Evolutionary conservation across 2,888 invertebrate species (phyloP), one percentile per base, ranked within the genome.

Genomic region (Drosophila niveifrons): DNA sequence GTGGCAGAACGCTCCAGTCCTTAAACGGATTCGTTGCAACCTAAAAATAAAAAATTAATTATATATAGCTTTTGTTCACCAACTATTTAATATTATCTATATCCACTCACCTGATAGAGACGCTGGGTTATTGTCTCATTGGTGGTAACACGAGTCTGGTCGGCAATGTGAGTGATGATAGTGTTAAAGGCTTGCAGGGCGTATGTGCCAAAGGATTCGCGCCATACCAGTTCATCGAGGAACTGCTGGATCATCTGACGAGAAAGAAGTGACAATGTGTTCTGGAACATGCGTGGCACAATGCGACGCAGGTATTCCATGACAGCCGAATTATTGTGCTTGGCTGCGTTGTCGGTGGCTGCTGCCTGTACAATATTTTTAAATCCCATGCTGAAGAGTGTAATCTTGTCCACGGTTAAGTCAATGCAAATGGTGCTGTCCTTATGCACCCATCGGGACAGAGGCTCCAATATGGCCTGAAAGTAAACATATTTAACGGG

Each of bases 201-300:
- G 0, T 96, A 95, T 3, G 95, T 94, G 0, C 97, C 97, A 90
- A 95, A 97, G 89, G 96, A 95, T 91, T 98, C 97, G 64, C 98
- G 94, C 97, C 98, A 98, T 10, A 97, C 96, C 15, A 98, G 92
- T 90, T 98, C 98, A 90, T 98, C 97, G 74, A 98, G 93, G 91
- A 97, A 97, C 91, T 97, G 97, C 91, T 98, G 98, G 84, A 98
- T 97, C 90, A 97, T 96, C 92, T 96, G 96, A 50, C 96, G 94
- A 1, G 96, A 97, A 0, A 98, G 93, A 74, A 97, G 91, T 9
- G 97, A 96, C 7, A 97, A 92, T 0, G 97, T 97, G 80, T 97
- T 97, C 93, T 97, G 96, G 93, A 97, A 98, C 97, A 97, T 97
- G 85, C 97, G 94, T 0, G 98, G 97, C 2, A 97, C 97, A 58